Evolutionary conservation across 1,140 invertebrate genomes (phyloP).

Genomic region (Ctenoplectra terminalis): DNA sequence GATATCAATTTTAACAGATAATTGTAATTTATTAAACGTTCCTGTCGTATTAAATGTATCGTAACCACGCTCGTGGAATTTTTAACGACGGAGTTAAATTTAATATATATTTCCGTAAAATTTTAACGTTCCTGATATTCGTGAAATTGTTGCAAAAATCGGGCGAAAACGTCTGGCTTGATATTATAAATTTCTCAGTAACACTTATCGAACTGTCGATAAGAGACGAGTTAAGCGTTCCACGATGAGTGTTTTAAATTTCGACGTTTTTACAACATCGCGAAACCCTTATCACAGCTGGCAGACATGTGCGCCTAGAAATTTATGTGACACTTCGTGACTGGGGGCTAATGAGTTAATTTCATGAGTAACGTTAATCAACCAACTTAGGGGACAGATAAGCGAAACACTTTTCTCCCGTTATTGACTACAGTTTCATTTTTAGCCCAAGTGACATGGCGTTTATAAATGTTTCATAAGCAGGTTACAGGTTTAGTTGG

Average conservation of each 20-base stretch:
- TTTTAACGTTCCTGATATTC: background rate
- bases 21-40: background rate
- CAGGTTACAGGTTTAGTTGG: too few species aligned
- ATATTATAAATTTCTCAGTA: background rate
- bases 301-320: background rate
- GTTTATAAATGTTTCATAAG: background rate
- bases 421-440: constrained; percentile 14
- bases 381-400: constrained; percentile 3
- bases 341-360: constrained; percentile 38
- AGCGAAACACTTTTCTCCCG: constrained; percentile 9
- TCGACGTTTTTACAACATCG: background rate
- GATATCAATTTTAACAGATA: background rate
- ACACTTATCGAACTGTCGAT: background rate
- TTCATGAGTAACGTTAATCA: constrained; percentile 39
- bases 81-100: background rate
- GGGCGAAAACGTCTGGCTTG: background rate
- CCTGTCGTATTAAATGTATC: background rate
- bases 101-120: background rate
- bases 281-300: background rate
- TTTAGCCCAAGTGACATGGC: background rate
- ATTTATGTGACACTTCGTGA: constrained; percentile 34
- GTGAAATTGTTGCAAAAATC: background rate
- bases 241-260: background rate
- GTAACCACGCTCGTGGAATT: background rate
- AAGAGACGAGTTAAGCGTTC: background rate